Conservation (phyloP, 37 sponge, comb jelly and placozoan genomes). For the Cliona cf. orientalis region DNA sequence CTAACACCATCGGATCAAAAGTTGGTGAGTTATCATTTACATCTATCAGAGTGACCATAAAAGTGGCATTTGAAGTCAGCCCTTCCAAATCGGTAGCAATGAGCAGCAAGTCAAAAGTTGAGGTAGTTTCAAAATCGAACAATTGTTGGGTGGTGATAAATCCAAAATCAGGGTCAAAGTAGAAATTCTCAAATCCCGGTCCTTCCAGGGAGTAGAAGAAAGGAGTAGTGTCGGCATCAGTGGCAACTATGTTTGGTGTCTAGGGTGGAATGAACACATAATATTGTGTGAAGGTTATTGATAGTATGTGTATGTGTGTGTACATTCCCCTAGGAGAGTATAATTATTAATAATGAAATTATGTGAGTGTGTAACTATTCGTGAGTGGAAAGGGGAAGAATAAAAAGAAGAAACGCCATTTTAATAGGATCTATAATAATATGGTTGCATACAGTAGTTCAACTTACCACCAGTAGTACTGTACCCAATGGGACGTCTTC, state of each 20-base stretch:
- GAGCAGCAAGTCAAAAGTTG: conserved; percentile 41
- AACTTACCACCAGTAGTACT: not conserved
- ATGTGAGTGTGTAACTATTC: too few species aligned
- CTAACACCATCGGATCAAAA: conserved; percentile 10
- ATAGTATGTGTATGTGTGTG: not conserved
- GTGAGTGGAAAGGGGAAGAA: too few species aligned
- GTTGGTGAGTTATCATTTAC: conserved; percentile 72
- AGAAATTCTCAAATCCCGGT: not conserved
- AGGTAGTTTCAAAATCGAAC: conserved; percentile 42
- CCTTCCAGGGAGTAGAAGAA: conserved; percentile 34
- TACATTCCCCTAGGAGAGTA: not conserved
- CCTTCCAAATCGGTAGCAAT: conserved; percentile 53
- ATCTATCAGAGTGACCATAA: conserved; percentile 45
- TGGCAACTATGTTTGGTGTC: conserved; percentile 12
- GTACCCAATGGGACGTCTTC: conserved; percentile 57
- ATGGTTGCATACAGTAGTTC: not conserved
- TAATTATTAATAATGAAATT: too few species aligned
- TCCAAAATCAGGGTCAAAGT: conserved; percentile 21
- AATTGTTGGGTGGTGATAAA: conserved; percentile 5
- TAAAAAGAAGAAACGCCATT: not conserved
- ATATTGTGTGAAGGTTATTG: not conserved
- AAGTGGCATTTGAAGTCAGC: conserved; percentile 8
- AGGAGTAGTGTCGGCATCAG: conserved; percentile 44
- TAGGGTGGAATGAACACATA: not conserved
- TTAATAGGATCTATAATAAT: not conserved